These are phyloP conservation scores for Plumapathes pennacea DNA, from an alignment of 92 coral and sea anemone species.

Conservation along the genomic window DNA sequence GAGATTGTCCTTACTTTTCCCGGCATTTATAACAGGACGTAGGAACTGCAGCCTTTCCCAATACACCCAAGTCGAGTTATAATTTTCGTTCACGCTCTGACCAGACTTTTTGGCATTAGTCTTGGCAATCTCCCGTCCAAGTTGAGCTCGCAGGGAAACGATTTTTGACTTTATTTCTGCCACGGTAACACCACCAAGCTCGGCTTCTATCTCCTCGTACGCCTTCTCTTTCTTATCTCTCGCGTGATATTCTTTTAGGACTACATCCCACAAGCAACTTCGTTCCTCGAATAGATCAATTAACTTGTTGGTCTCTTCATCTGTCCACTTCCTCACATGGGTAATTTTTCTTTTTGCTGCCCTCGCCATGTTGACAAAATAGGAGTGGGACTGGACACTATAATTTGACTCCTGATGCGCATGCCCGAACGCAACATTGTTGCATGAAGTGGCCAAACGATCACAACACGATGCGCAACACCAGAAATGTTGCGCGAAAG, in stretches of 20 bases:
- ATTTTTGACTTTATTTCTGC: slow-evolving; percentile 36
- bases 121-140: slow-evolving; percentile 44
- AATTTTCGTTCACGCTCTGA: slow-evolving; percentile 23
- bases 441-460: too few species aligned
- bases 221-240: slow-evolving; percentile 26
- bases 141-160: slow-evolving; percentile 24
- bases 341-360: too few species aligned
- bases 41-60: slow-evolving; percentile 58
- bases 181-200: slow-evolving; percentile 11
- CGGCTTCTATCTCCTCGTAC: slow-evolving; percentile 19
- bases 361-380: too few species aligned
- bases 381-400: too few species aligned
- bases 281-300: slow-evolving; percentile 36
- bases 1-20: slow-evolving; percentile 44
- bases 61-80: slow-evolving; percentile 42
- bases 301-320: slow-evolving; percentile 25
- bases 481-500: too few species aligned
- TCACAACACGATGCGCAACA: too few species aligned
- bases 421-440: too few species aligned
- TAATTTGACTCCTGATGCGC: too few species aligned
- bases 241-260: slow-evolving; percentile 31
- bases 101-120: slow-evolving; percentile 27
- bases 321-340: slow-evolving; percentile 33
- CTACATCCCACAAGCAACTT: slow-evolving; percentile 40
- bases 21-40: slow-evolving; percentile 42